A percentile compares a stretch with the other conserved stretches of the same genome.
Evolutionary conservation across 2,113 vertebrate species (phyloP).

Genomic region (Laterallus jamaicensis): DNA sequence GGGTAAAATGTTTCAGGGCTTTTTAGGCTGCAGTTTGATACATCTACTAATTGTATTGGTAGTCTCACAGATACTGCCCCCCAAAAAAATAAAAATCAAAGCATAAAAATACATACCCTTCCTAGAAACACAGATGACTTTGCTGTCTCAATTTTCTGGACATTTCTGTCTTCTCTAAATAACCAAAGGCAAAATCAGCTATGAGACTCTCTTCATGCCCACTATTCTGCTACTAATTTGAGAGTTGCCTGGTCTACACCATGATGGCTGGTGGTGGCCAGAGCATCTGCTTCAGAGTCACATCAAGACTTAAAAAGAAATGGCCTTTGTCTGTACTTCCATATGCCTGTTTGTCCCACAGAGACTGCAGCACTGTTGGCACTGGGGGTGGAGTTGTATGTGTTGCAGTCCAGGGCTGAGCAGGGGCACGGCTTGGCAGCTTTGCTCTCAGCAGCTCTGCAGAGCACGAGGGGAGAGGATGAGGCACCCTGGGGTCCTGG

Average conservation of each 20-base stretch:
- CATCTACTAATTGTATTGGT: neutral
- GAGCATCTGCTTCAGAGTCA: neutral
- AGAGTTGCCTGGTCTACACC: neutral
- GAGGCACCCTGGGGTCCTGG: fast-evolving
- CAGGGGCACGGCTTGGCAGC: neutral
- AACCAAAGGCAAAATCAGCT: neutral
- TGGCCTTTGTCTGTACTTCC: neutral
- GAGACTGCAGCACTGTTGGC: neutral
- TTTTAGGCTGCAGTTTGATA: neutral
- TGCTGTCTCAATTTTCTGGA: neutral
- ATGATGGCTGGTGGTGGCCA: neutral
- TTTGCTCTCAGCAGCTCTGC: neutral
- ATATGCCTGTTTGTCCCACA: neutral
- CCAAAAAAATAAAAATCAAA: fast-evolving
- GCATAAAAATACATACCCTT: neutral
- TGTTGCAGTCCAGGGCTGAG: fast-evolving
- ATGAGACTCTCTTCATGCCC: neutral
- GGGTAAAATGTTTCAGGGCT: neutral
- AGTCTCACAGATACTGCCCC: neutral
- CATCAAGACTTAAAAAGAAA: neutral
- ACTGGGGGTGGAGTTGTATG: neutral
- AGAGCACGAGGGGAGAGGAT: neutral
- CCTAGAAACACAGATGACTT: neutral
- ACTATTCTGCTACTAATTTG: neutral
- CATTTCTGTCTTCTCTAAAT: neutral